Percentiles rank a stretch among this genome's conserved stretches.
phyloP scores from a whole-genome alignment of 2,113 vertebrate species.

The Gavialis gangeticus region DNA sequence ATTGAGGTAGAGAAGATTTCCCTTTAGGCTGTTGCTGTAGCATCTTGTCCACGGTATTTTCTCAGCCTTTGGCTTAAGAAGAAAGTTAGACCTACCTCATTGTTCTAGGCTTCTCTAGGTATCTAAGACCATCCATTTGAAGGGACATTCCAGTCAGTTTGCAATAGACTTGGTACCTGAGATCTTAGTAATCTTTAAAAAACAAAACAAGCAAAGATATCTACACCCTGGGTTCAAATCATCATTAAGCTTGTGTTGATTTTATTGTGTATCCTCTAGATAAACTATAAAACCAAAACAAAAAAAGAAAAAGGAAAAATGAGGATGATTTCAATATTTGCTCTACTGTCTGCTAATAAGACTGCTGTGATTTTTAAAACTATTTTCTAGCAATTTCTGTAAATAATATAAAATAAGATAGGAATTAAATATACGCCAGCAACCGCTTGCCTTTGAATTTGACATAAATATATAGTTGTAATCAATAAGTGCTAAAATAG shows the following conservation, averaged over 20 bases:
- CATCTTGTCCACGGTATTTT: neutral
- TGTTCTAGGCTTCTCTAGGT: too few species aligned
- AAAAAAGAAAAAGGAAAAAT: neutral
- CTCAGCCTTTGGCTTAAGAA: too few species aligned
- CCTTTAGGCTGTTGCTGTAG: neutral
- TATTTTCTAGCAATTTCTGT: too few species aligned
- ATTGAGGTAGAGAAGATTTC: neutral
- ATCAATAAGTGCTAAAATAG: neutral
- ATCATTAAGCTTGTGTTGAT: neutral
- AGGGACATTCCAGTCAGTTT: neutral
- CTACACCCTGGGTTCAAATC: neutral
- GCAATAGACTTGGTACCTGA: neutral
- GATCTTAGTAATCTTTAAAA: neutral
- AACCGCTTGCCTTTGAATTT: neutral
- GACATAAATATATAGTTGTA: neutral
- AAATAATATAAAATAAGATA: neutral
- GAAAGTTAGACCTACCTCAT: too few species aligned
- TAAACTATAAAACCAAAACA: neutral
- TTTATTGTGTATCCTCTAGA: neutral
- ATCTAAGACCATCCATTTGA: too few species aligned
- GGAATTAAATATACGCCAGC: neutral
- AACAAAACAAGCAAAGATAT: neutral
- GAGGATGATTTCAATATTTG: neutral
- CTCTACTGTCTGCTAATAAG: neutral
- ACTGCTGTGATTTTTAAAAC: neutral